Percentiles rank a stretch among this genome's conserved stretches.
Evolutionary conservation across 2,113 vertebrate genomes (phyloP).

Genomic region (Okapia johnstoni): DNA sequence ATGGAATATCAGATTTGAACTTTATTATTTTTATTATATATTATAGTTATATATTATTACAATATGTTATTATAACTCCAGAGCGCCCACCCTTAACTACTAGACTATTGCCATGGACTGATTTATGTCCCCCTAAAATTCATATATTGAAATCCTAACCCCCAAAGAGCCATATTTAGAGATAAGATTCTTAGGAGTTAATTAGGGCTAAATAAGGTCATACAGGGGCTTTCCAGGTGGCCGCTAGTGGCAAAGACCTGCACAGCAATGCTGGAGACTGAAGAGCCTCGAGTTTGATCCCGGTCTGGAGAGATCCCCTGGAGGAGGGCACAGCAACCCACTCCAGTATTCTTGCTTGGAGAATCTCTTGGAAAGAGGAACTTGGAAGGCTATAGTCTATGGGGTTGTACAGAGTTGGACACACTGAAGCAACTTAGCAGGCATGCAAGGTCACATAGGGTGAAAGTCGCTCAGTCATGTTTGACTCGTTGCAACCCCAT

Average conservation of each 20-base stretch:
- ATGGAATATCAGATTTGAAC: neutral
- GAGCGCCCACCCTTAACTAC: neutral
- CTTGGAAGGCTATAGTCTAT: neutral
- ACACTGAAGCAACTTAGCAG: neutral
- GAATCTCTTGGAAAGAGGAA: neutral
- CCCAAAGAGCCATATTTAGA: neutral
- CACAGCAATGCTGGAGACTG: neutral
- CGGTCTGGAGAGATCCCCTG: neutral
- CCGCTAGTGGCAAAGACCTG: fast-evolving
- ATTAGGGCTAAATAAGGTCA: neutral
- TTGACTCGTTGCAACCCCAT: too few relatives aligned
- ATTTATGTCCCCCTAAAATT: neutral
- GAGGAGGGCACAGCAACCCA: neutral
- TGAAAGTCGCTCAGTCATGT: too few relatives aligned
- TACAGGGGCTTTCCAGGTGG: neutral
- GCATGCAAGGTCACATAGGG: too few relatives aligned
- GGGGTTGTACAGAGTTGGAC: neutral
- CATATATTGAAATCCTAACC: neutral
- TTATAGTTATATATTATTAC: neutral
- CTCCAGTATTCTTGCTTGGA: neutral
- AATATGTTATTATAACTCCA: neutral
- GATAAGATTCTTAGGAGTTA: neutral
- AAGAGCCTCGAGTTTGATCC: neutral
- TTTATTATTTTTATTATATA: neutral
- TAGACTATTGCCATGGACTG: neutral